A percentile compares a stretch with the other conserved stretches of the same genome.
Evolutionary conservation across 2,888 invertebrate genomes (phyloP).

Genomic region (Diarsia mendica): DNA sequence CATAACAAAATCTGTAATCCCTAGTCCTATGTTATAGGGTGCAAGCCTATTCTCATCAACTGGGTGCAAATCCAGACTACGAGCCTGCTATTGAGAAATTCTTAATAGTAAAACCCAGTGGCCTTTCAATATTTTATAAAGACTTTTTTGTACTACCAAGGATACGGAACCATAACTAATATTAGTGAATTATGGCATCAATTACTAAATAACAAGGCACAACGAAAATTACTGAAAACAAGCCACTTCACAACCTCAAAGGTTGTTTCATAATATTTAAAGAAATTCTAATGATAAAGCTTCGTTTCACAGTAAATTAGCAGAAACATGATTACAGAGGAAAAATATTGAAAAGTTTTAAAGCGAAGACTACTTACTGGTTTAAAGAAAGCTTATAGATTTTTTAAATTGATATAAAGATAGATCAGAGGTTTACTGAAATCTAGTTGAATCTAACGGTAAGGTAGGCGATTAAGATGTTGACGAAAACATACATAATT

Average conservation of each 20-base stretch:
- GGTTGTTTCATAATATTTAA: constrained; percentile 19
- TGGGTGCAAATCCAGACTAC: too few species aligned
- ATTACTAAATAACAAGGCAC: constrained; percentile 44
- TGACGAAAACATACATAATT: background rate
- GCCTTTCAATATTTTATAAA: background rate
- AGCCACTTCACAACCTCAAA: background rate
- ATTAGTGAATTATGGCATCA: background rate
- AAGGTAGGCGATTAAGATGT: background rate
- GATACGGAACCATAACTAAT: too few species aligned
- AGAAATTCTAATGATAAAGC: constrained; percentile 26
- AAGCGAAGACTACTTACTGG: constrained; percentile 27
- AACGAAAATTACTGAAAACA: constrained; percentile 7
- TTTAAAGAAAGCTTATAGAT: background rate
- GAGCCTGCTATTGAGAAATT: too few species aligned
- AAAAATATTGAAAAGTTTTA: constrained; percentile 24
- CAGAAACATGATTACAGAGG: constrained; percentile 17
- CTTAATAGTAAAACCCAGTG: too few species aligned
- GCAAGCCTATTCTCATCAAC: too few species aligned
- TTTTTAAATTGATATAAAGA: background rate
- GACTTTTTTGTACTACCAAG: background rate
- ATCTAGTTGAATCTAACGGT: background rate
- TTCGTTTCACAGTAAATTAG: constrained; percentile 37
- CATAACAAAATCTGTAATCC: too few species aligned
- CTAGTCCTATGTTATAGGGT: too few species aligned
- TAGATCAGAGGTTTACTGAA: background rate